Base-by-base conservation (phyloP, 2,113 vertebrate genomes). In the Rhinoderma darwinii region DNA sequence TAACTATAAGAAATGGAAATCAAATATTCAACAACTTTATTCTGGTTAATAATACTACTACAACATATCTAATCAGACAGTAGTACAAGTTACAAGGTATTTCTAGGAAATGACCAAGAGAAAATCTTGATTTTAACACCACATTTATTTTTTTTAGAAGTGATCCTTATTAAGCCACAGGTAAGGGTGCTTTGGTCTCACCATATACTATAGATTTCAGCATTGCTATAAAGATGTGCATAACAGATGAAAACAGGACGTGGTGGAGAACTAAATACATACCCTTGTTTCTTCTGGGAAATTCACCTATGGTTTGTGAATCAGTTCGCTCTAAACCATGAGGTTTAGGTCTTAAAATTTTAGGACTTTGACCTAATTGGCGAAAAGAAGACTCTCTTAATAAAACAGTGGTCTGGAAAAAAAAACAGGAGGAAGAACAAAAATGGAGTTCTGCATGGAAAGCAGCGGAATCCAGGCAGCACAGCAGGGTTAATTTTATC, bases 281-380 rank as follows among this genome's bases (percentile, higher is more conserved):
- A 99, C 98, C 97, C 97, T 99, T 99, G 94, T 96, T 97, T 96
- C 97, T 95, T 90, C 96, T 93, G 95, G 95, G 90, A 95, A 99
- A 97, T 93, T 99, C 98, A 95, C 97, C 98, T 97, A 99, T 91
- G 96, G 97, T 99, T 97, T 99, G 98, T 95, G 98, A 99, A 96
- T 99, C 98, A 92, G 96, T 99, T 97, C 98, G 96, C 96, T 97
- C 98, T 97, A 99, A 98, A 97, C 96, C 95, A 93, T 97, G 96
- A 93, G 95, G 95, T 95, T 98, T 98, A 96, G 96, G 95, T 97
- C 98, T 97, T 97, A 98, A 96, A 97, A 97, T 97, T 98, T 98
- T 99, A 96, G 98, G 98, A 94, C 98, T 99, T 92, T 99, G 98
- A 99, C 98, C 98, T 99, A 96, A 98, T 98, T 97, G 97, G 96